Percentiles rank a stretch among this genome's conserved stretches.
Conservation (phyloP, 2,113 vertebrate genomes). For the Labeo rohita region DNA sequence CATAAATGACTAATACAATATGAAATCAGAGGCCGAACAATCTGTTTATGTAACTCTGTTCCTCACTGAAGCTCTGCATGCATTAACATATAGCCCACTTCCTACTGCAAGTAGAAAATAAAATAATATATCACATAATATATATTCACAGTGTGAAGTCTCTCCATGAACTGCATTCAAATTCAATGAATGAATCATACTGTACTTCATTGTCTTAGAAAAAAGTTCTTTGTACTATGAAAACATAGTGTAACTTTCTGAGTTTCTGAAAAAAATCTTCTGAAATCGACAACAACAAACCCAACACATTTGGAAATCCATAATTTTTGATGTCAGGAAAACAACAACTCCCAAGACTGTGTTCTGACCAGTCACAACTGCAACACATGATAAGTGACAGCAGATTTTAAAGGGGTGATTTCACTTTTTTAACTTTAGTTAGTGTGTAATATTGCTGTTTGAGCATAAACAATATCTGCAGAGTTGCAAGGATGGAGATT, state of each 20-base stretch:
- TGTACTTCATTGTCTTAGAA: not conserved
- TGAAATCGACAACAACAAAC: no score
- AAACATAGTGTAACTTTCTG: slow-evolving; percentile 1
- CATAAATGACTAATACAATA: slow-evolving; percentile 8
- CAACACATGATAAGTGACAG: no score
- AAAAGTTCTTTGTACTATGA: not conserved
- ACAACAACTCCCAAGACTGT: no score
- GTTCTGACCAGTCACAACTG: no score
- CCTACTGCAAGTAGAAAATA: not conserved
- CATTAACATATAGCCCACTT: slow-evolving; percentile 10
- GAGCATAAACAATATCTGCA: no score
- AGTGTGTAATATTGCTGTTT: no score
- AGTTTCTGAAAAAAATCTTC: not conserved
- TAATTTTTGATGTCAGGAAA: no score
- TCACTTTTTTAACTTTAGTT: no score
- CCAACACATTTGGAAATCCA: no score
- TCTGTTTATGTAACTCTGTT: not conserved
- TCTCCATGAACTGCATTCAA: not conserved
- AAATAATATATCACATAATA: not conserved
- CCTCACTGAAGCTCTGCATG: not conserved
- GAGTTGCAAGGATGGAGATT: no score
- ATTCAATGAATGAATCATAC: not conserved
- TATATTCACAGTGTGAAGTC: not conserved
- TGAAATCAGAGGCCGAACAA: not conserved
- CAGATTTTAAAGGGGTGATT: no score